A percentile compares a stretch with the other conserved stretches of the same genome.
Conservation (phyloP, 1,140 invertebrate species). For the Drosophila kikkawai region DNA sequence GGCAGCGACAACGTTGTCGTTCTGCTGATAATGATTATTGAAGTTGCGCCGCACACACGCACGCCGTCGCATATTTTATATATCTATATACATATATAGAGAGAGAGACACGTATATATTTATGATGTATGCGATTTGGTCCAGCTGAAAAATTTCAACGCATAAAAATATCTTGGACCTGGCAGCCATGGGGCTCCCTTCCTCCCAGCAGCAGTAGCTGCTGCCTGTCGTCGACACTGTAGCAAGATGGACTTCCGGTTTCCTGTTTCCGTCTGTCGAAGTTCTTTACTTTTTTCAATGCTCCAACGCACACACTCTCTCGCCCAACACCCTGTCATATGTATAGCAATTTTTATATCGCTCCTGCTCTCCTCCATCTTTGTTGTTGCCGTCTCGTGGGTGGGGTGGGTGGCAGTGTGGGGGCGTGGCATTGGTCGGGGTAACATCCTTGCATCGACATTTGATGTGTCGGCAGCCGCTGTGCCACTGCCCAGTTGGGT, state of each 20-base stretch:
- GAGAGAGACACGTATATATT: constrained; percentile 21
- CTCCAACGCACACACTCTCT: constrained; percentile 60
- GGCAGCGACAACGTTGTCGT: constrained; percentile 49
- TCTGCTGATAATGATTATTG: constrained; percentile 80
- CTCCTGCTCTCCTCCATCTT: constrained; percentile 46
- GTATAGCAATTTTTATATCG: constrained; percentile 76
- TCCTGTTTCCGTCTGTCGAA: constrained; percentile 85
- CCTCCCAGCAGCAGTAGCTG: constrained; percentile 22
- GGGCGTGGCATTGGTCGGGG: constrained; percentile 60
- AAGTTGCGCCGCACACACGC: constrained; percentile 64
- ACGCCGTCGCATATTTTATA: constrained; percentile 25
- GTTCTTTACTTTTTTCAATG: constrained; percentile 84
- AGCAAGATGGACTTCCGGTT: constrained; percentile 85
- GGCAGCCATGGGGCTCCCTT: constrained; percentile 14
- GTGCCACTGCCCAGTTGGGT: constrained; percentile 39
- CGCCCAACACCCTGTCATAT: constrained; percentile 56
- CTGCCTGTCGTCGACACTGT: constrained; percentile 80
- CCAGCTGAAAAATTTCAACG: constrained; percentile 83
- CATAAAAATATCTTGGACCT: constrained; percentile 82
- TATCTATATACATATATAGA: constrained; percentile 7
- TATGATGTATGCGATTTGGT: constrained; percentile 77
- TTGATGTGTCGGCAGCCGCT: constrained; percentile 70
- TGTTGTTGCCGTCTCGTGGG: constrained; percentile 42
- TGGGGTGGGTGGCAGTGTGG: constrained; percentile 33
- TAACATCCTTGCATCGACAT: constrained; percentile 64